Evolutionary conservation across 2,113 vertebrate species (phyloP), one percentile per base, ranked within the genome.

Genomic region (Arenaria interpres): DNA sequence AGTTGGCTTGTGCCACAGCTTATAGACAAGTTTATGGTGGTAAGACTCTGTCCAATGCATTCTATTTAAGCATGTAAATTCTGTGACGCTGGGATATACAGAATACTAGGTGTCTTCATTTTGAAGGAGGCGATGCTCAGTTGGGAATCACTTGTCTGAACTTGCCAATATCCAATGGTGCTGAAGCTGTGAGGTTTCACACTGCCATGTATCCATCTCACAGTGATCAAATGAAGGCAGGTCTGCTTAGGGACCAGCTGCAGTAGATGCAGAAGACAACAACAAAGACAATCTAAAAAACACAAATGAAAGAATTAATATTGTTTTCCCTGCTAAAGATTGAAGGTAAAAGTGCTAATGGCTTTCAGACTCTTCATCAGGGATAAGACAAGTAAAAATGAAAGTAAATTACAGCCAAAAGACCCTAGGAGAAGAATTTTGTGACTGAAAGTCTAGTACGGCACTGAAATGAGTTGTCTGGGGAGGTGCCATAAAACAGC

Each of bases 1-100:
- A 64, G n/a, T 14, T 2, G 1, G 11, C 17, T 66, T 1, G 0
- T 66, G 28, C 10, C 17, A 27, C 12, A 20, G 12, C 4, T 48
- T 23, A 28, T 5, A 19, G 23, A 21, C 45, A 2, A 4, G 16
- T 12, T 57, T 27, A n/a, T 10, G 18, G 12, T 41, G n/a, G 8
- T 54, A 60, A 7, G 10, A 33, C 15, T 46, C 8, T 33, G 25
- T 33, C 18, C 21, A 35, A 8, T 33, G 25, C 6, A 10, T 28
- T 48, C 8, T 30, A 33, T 37, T 60, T 41, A 60, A 73, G 17
- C 10, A 21, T 35, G 33, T 20, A 60, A 21, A 67, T 74, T 54
- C 17, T 8, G 5, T 25, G 21, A 0, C 12, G 18, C 19, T 27
- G 33, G 6, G 14, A 27, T 56, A n/a, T 30, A 24, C 17, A 54